Percentiles rank a stretch among this genome's conserved stretches.
Conservation (phyloP, 37 sponge, comb jelly and placozoan species). For the Bolinopsis microptera region DNA sequence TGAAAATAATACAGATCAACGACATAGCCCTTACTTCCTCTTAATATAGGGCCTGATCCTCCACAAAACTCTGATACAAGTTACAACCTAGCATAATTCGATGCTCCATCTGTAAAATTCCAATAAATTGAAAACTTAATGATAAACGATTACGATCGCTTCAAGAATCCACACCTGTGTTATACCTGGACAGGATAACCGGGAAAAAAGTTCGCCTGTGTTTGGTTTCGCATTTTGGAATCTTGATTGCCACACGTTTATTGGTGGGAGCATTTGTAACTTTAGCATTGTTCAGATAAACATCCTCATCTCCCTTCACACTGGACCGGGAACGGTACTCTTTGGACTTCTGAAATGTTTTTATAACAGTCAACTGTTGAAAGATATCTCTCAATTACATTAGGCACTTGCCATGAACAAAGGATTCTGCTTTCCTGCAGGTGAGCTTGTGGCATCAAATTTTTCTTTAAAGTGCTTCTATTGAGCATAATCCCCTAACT, state of each 20-base stretch:
- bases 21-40: too few species aligned
- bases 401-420: background rate
- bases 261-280: background rate
- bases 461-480: background rate
- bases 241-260: background rate
- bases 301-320: background rate
- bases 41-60: too few species aligned
- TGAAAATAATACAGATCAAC: too few species aligned
- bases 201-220: background rate
- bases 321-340: background rate
- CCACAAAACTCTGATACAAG: too few species aligned
- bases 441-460: background rate
- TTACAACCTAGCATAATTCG: too few species aligned
- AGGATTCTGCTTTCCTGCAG: background rate
- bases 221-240: conserved; percentile 10
- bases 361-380: too few species aligned
- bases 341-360: background rate
- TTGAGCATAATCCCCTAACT: background rate
- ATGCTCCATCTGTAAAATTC: too few species aligned
- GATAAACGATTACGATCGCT: background rate
- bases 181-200: background rate
- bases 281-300: background rate
- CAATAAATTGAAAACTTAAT: too few species aligned
- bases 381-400: background rate
- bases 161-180: background rate